phyloP scores from a whole-genome alignment of 1,140 invertebrate species.

The Diorhabda elongata region DNA sequence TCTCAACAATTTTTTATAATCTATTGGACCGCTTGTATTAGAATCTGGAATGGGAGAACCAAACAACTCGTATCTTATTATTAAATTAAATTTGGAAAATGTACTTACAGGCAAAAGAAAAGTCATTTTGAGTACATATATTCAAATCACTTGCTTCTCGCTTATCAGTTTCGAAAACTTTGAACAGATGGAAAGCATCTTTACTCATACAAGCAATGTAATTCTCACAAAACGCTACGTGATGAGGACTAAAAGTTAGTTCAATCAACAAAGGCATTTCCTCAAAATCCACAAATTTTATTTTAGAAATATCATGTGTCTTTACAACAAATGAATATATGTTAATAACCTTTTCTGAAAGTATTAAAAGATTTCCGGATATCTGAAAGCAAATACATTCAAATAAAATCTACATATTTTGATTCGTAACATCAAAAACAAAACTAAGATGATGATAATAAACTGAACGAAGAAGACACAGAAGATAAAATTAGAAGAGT shows the following conservation, averaged over 20 bases:
- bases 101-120: slow-evolving; percentile 30
- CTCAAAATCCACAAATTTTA: slow-evolving; percentile 65
- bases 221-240: slow-evolving; percentile 56
- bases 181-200: slow-evolving; percentile 49
- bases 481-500: too few relatives aligned
- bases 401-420: too few relatives aligned
- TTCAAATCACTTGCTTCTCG: slow-evolving; percentile 22
- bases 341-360: slow-evolving; percentile 51
- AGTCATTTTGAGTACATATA: slow-evolving; percentile 25
- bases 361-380: slow-evolving; percentile 59
- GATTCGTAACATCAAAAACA: too few relatives aligned
- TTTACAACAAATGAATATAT: slow-evolving; percentile 58
- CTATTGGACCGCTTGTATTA: slow-evolving; percentile 31
- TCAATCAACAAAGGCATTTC: slow-evolving; percentile 50
- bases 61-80: not conserved
- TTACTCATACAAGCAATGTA: slow-evolving; percentile 55
- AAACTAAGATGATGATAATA: too few relatives aligned
- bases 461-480: too few relatives aligned
- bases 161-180: slow-evolving; percentile 23
- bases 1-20: slow-evolving; percentile 38
- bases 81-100: not conserved
- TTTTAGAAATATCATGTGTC: slow-evolving; percentile 59
- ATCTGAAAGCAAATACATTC: slow-evolving; percentile 38
- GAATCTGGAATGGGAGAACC: slow-evolving; percentile 27
- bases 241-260: slow-evolving; percentile 51